These are phyloP conservation scores for Toxotes lorentzi DNA, from an alignment of 2,797 vertebrate species.

Conservation along the genomic window DNA sequence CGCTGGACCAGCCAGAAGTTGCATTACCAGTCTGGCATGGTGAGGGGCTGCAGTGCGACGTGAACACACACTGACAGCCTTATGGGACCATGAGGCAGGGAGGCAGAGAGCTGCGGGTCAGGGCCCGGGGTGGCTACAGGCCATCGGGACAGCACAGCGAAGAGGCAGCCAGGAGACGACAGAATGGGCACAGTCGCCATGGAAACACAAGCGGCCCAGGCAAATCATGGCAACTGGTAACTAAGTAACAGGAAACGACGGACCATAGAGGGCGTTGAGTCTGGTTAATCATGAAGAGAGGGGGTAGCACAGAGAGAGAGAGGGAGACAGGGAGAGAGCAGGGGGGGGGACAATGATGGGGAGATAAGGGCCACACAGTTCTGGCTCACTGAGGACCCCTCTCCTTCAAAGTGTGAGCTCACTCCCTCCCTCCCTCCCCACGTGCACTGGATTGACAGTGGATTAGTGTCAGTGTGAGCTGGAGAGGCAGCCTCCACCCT, in stretches of 20 bases:
- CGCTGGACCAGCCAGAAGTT: conserved; percentile 74
- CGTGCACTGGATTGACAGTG: conserved; percentile 62
- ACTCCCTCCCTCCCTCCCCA: conserved; percentile 46
- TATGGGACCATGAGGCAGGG: conserved; percentile 72
- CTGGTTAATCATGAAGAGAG: conserved; percentile 80
- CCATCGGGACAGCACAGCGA: conserved; percentile 81
- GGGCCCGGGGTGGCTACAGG: conserved; percentile 77
- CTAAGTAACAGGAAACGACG: conserved; percentile 89
- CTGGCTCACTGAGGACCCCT: conserved; percentile 48
- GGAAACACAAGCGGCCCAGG: conserved; percentile 88
- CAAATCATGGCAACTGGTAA: conserved; percentile 87
- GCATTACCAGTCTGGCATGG: conserved; percentile 65
- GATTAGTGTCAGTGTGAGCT: conserved; percentile 69
- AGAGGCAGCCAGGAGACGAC: conserved; percentile 84
- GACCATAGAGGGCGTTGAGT: conserved; percentile 79
- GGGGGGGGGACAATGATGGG: conserved; percentile 54
- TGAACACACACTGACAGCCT: conserved; percentile 79
- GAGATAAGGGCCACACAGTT: conserved; percentile 61
- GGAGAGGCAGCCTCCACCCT: conserved; percentile 64
- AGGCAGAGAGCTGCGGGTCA: conserved; percentile 76
- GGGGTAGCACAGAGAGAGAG: conserved; percentile 33
- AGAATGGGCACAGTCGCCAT: conserved; percentile 86
- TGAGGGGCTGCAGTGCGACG: conserved; percentile 62
- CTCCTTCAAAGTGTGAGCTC: conserved; percentile 54
- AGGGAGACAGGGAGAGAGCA: conserved; percentile 48